These are phyloP conservation scores for Nebria brevicollis DNA, from an alignment of 2,888 invertebrate species.

Conservation along the genomic window DNA sequence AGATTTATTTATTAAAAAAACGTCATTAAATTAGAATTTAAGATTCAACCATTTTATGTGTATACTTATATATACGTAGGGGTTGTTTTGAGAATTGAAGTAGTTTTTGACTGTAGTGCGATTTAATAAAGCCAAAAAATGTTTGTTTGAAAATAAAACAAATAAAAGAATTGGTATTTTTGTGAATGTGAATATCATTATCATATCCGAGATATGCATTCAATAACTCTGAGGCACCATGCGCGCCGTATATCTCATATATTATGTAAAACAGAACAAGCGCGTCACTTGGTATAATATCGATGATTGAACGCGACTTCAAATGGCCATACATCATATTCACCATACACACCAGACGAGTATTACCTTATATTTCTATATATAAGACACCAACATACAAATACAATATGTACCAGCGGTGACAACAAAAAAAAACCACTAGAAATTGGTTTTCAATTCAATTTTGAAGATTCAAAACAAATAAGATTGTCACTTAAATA, in stretches of 20 bases:
- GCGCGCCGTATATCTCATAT: conserved; percentile 28
- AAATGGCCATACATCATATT: conserved; percentile 40
- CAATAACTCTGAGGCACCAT: background rate
- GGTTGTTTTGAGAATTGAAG: too few relatives aligned
- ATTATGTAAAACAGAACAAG: conserved; percentile 42
- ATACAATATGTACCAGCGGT: background rate
- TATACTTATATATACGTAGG: too few relatives aligned
- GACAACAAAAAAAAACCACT: background rate
- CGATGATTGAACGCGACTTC: conserved; percentile 44
- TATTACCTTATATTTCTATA: background rate
- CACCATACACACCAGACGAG: background rate
- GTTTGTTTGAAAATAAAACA: too few relatives aligned
- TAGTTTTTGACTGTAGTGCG: too few relatives aligned
- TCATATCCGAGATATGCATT: background rate
- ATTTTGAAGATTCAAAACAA: background rate
- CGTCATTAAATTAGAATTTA: too few relatives aligned
- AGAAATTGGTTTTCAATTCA: background rate
- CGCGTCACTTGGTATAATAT: conserved; percentile 44
- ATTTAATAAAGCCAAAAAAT: too few relatives aligned
- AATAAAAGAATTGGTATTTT: background rate
- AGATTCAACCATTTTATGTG: too few relatives aligned
- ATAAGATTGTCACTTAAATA: background rate
- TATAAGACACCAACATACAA: background rate
- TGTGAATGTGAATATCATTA: background rate
- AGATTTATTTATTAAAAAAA: too few relatives aligned